phyloP scores from a whole-genome alignment of 2,888 invertebrate genomes.

The Acronicta leporina region DNA sequence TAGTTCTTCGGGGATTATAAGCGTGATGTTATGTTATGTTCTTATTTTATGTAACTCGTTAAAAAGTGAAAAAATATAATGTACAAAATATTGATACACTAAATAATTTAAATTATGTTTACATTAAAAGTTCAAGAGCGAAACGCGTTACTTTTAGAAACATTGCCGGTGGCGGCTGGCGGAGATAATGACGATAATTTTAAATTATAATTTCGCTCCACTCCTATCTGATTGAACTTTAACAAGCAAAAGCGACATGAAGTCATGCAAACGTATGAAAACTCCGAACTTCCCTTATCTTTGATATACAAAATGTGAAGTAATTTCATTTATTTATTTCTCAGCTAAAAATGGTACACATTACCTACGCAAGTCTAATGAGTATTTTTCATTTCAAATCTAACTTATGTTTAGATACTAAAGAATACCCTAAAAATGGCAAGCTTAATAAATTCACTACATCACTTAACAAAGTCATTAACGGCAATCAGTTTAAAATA shows the following conservation, averaged over 20 bases:
- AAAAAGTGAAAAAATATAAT: too few species aligned
- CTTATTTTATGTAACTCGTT: too few species aligned
- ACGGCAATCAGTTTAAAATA: background rate
- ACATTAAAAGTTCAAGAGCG: background rate
- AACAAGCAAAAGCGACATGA: slow-evolving; percentile 8
- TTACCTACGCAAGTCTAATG: too few species aligned
- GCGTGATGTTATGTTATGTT: too few species aligned
- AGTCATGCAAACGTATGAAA: slow-evolving; percentile 6
- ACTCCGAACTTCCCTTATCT: slow-evolving; percentile 5
- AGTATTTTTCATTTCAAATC: too few species aligned
- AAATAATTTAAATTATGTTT: background rate
- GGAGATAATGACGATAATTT: slow-evolving; percentile 18
- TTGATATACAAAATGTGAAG: background rate
- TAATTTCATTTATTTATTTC: too few species aligned
- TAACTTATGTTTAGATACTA: too few species aligned
- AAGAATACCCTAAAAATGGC: too few species aligned
- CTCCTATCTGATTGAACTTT: slow-evolving; percentile 13
- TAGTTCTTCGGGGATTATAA: too few species aligned
- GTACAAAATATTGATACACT: too few species aligned
- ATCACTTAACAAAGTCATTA: background rate
- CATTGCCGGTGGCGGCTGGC: background rate
- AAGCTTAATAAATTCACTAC: background rate
- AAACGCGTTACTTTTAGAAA: background rate
- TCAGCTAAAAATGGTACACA: too few species aligned
- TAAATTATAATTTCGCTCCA: slow-evolving; percentile 14